Evolutionary conservation across 1,140 invertebrate genomes (phyloP).

Genomic region (Polyergus mexicanus): DNA sequence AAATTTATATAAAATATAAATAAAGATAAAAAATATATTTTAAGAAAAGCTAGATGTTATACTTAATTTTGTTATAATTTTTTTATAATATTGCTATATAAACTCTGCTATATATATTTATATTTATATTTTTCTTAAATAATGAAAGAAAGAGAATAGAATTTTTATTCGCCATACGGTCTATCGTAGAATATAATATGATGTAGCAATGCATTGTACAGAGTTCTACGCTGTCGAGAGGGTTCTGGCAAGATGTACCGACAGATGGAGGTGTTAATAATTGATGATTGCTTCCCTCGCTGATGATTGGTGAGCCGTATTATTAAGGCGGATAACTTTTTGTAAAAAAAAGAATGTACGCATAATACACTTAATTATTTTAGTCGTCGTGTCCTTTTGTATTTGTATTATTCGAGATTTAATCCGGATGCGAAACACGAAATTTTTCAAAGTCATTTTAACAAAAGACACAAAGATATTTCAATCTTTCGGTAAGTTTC

Average conservation of each 20-base stretch:
- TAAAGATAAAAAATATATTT: not conserved
- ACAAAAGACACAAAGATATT: not conserved
- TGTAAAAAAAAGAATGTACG: conserved; percentile 52
- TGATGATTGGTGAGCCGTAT: conserved; percentile 71
- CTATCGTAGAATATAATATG: conserved; percentile 74
- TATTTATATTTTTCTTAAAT: conserved; percentile 1
- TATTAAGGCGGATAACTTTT: conserved; percentile 64
- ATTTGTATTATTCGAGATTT: not conserved
- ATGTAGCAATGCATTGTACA: conserved; percentile 75
- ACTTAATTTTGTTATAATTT: too few species aligned
- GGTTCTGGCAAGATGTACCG: conserved; percentile 78
- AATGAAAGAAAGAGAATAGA: not conserved
- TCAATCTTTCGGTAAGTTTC: not conserved
- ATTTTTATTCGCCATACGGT: conserved; percentile 72
- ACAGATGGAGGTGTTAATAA: conserved; percentile 86
- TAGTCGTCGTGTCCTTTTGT: not conserved
- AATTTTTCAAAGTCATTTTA: not conserved
- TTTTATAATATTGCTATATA: too few species aligned
- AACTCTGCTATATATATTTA: not conserved
- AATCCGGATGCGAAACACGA: not conserved
- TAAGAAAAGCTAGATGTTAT: not conserved
- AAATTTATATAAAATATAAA: not conserved
- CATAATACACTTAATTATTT: conserved; percentile 60
- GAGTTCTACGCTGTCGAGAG: conserved; percentile 63
- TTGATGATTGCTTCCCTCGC: conserved; percentile 82